Conservation (phyloP, 1,140 invertebrate genomes). For the Drosophila sechellia region DNA sequence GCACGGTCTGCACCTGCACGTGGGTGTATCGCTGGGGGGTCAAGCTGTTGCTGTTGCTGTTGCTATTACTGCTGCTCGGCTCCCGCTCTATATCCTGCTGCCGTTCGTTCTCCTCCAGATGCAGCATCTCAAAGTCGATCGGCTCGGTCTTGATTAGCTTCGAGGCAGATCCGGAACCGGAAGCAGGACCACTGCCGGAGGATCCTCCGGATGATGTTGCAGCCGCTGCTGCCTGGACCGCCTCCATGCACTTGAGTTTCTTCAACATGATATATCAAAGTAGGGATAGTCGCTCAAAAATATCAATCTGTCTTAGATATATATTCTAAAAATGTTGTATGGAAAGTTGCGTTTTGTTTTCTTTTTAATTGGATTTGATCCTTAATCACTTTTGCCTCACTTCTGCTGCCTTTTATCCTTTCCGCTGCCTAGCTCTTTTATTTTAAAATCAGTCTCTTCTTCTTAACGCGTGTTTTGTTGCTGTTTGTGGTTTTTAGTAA, state of each 20-base stretch:
- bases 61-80: conserved; percentile 9
- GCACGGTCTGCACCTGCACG: conserved; percentile 77
- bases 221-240: conserved; percentile 61
- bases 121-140: conserved; percentile 77
- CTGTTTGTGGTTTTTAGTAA: conserved; percentile 43
- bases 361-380: conserved; percentile 65
- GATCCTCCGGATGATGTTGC: conserved; percentile 17
- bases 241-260: conserved; percentile 80
- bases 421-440: conserved; percentile 14
- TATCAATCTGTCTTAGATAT: conserved; percentile 46
- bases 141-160: conserved; percentile 79
- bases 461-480: conserved; percentile 76
- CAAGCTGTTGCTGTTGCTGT: background rate
- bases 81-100: conserved; percentile 15
- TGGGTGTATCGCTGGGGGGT: conserved; percentile 67
- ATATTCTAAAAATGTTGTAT: conserved; percentile 33
- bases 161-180: background rate
- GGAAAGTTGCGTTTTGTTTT: conserved; percentile 30
- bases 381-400: conserved; percentile 66
- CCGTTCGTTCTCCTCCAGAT: conserved; percentile 64
- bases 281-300: conserved; percentile 35
- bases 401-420: conserved; percentile 31
- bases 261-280: conserved; percentile 66
- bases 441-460: conserved; percentile 82
- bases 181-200: background rate